Percentiles rank a stretch among this genome's conserved stretches.
Evolutionary conservation across 2,888 invertebrate genomes (phyloP).

Genomic region (Thera britannica): DNA sequence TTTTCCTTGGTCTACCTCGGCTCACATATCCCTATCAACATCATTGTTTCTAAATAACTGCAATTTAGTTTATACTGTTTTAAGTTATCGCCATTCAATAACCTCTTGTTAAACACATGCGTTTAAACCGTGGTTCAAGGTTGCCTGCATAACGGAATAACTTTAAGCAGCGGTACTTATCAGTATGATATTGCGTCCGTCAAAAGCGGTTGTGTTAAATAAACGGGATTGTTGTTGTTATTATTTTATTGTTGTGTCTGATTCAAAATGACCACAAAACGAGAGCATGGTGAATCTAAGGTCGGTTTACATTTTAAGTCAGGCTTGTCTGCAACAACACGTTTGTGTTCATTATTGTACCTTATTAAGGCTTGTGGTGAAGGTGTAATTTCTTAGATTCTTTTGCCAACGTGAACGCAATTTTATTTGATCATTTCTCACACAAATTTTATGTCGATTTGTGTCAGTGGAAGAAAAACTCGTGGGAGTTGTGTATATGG

Average conservation of each 20-base stretch:
- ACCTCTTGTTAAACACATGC: conserved; percentile 12
- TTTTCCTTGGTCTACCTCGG: no score
- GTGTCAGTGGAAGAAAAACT: no score
- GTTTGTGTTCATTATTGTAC: not conserved
- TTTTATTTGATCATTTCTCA: no score
- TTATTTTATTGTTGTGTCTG: conserved; percentile 5
- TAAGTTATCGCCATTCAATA: conserved; percentile 1
- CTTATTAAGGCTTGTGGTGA: no score
- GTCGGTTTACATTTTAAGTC: conserved; percentile 31
- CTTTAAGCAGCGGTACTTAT: conserved; percentile 10
- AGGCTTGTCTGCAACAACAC: not conserved
- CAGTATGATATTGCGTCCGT: conserved; percentile 29
- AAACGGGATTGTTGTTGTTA: conserved; percentile 7
- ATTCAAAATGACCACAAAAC: conserved; percentile 45
- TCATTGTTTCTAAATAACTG: not conserved
- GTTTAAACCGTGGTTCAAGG: conserved; percentile 29
- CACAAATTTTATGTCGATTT: no score
- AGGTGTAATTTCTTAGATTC: no score
- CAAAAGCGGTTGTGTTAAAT: conserved; percentile 31
- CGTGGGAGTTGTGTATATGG: no score
- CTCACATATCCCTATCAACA: not conserved
- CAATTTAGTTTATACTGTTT: not conserved
- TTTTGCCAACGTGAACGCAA: no score
- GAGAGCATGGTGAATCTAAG: conserved; percentile 54
- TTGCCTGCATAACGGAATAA: conserved; percentile 13